Evolutionary conservation across 2,113 vertebrate genomes (phyloP), one percentile per base, ranked within the genome.

Genomic region (Actenoides hombroni): DNA sequence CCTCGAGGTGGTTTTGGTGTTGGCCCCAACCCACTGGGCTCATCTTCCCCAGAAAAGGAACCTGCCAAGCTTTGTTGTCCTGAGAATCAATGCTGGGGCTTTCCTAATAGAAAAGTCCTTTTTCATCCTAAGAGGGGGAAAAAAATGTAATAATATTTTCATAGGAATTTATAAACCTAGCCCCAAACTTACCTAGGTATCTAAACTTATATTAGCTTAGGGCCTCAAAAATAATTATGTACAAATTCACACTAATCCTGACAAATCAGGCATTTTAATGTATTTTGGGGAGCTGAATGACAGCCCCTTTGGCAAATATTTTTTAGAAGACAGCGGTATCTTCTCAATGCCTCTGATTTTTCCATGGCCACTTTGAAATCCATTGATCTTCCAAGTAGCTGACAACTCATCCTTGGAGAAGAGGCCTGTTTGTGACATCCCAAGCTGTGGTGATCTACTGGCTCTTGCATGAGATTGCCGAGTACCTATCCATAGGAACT

Each of bases 301-400:
- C 2, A 15, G 13, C 54, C 21, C 11, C 14, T 67, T 54, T 54
- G 46, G 20, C 13, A 65, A 48, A 59, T 39, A 8, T 26, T 25
- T 44, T 53, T 56, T 4, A n/a, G 9, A 16, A 74, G 11, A 17
- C 4, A 13, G 4, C 77, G 53, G 3, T 49, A 5, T 2, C 0
- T 79, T 90, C 73, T 79, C 29, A 39, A 0, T 76, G 21, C 18
- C 77, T 79, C 42, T 61, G 2, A 23, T 46, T 76, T 76, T 80
- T 69, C 54, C 6, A 0, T 33, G 46, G 10, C 48, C 4, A 2
- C 23, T 53, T 39, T 59, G 68, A 65, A 75, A 29, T 24, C 21
- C 1, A 0, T 11, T 23, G 49, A 6, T 46, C 86, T 24, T 88
- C 48, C 56, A 37, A 16, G 53, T 2, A 71, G 31, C 57, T 86